Evolutionary conservation across 2,888 invertebrate species (phyloP).

Genomic region (Lathronympha strigana): DNA sequence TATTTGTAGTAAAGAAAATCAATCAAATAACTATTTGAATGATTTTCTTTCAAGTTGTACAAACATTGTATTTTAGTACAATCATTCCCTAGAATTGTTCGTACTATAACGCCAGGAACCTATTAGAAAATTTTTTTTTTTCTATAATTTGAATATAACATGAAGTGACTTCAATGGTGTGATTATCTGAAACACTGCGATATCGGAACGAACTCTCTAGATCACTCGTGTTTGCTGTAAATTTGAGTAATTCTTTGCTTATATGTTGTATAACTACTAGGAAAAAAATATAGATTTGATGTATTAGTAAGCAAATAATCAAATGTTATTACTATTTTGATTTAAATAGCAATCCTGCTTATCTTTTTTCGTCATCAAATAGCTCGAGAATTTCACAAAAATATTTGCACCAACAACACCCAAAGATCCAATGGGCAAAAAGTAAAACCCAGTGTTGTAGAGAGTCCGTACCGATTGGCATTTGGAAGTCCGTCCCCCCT

Average conservation of each 20-base stretch:
- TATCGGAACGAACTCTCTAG: background rate
- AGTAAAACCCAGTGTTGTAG: background rate
- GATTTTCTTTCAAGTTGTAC: slow-evolving; percentile 1
- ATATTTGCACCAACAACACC: no score
- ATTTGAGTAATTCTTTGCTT: no score
- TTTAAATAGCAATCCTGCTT: no score
- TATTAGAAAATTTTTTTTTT: slow-evolving; percentile 28
- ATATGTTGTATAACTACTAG: no score
- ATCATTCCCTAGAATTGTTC: slow-evolving; percentile 21
- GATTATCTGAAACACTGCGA: slow-evolving; percentile 1
- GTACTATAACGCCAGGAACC: slow-evolving; percentile 4
- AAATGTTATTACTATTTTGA: no score
- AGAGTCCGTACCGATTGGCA: no score
- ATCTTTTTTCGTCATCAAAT: no score
- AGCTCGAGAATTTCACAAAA: no score
- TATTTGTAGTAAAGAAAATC: background rate
- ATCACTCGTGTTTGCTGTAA: background rate
- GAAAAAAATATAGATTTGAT: no score
- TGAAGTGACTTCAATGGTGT: background rate
- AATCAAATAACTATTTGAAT: no score
- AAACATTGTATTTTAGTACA: slow-evolving; percentile 13
- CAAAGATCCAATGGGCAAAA: no score
- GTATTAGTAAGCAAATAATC: no score
- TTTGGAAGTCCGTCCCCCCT: background rate
- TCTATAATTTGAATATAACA: background rate